phyloP scores from a whole-genome alignment of 92 coral and sea anemone species.

The Micromussa lordhowensis region DNA sequence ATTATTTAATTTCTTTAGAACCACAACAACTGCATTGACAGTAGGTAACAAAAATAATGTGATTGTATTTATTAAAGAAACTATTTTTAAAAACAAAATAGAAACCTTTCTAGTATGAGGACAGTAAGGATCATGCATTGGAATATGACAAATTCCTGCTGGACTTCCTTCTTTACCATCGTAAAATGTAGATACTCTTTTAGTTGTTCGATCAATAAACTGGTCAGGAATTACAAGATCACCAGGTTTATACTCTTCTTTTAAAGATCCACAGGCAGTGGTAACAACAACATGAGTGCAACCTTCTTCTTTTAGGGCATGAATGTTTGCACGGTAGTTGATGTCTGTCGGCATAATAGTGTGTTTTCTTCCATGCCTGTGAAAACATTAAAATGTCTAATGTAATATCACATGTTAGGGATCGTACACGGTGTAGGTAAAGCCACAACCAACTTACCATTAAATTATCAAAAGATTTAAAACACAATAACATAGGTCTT shows the following conservation, averaged over 20 bases:
- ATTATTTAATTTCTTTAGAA: too few species aligned
- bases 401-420: too few species aligned
- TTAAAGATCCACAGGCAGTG: constrained; percentile 96
- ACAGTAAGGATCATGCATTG: constrained; percentile 97
- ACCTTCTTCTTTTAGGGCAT: constrained; percentile 93
- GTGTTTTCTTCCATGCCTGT: constrained; percentile 93
- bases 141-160: constrained; percentile 90
- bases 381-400: background rate
- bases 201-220: constrained; percentile 93
- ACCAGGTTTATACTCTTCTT: constrained; percentile 82
- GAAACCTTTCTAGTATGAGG: constrained; percentile 77
- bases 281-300: constrained; percentile 96
- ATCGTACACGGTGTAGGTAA: too few species aligned
- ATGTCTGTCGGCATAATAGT: constrained; percentile 88
- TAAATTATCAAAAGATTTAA: too few species aligned
- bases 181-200: constrained; percentile 90
- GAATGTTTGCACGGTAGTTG: constrained; percentile 93
- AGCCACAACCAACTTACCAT: too few species aligned
- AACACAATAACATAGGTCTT: too few species aligned
- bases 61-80: background rate
- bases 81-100: background rate
- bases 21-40: background rate
- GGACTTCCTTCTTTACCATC: constrained; percentile 94
- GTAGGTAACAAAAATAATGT: background rate
- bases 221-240: constrained; percentile 97